Base-by-base conservation (phyloP, 1,140 invertebrate species). In the Trachymyrmex septentrionalis region DNA sequence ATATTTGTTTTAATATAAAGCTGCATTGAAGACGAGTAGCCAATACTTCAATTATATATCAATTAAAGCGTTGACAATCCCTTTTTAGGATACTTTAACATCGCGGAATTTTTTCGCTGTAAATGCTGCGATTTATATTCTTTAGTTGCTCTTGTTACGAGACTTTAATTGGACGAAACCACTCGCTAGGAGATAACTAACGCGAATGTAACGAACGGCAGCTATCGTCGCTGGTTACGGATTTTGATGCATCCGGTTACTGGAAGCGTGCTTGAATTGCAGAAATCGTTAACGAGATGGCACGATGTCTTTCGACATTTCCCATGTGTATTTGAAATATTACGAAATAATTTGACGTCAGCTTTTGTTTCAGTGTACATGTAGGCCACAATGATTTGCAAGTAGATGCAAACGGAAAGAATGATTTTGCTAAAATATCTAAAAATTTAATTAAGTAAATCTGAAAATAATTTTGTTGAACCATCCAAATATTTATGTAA, bases 101-200 rank as follows among this genome's bases (percentile, higher is more conserved):
- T 73, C 7, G 67, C 19, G 12, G 7, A 7, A 72, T 75, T 50
- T 75, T 84, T 76, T 75, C 59, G 12, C 21, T 19, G n/a, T 72
- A 73, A 73, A 34, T 19, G 38, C 44, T 59, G 67, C 57, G 86
- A 53, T 64, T 73, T 63, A 50, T 48, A 57, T 64, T 76, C 72
- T 78, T 85, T 44, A 75, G 73, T 66, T 53, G 4, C 12, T 59
- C 55, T 75, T 38, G 61, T 85, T 88, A 67, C 66, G 14, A 30
- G 1, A 57, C 44, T 76, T 88, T 89, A 88, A 89, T 89, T 88
- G 82, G 82, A 81, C 67, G 48, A 71, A 81, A 85, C 14, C 64
- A 34, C 10, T 64, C 53, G 63, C 63, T 85, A 24, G 77, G 66
- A 87, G 72, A 84, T 84, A 72, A 50, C 53, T 72, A 55, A 75